Evolutionary conservation across 1,140 invertebrate genomes (phyloP).

Genomic region (Bombus superbus): DNA sequence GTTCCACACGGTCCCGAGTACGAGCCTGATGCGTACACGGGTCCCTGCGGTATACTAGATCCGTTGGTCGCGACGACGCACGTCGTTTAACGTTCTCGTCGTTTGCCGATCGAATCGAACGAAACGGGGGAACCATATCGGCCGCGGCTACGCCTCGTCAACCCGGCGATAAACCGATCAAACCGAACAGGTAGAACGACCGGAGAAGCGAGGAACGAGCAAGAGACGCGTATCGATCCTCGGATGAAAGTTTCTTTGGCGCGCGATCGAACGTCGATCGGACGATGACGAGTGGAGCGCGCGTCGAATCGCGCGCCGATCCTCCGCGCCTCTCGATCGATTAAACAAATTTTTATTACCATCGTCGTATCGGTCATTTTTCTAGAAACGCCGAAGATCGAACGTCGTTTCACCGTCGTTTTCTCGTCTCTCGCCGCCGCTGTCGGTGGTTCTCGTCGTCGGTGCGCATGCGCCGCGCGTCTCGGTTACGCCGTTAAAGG

Average conservation of each 20-base stretch:
- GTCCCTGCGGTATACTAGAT: background rate
- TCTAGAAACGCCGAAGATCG: background rate
- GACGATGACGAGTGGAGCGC: too few relatives aligned
- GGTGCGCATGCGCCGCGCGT: conserved; percentile 21
- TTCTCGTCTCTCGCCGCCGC: background rate
- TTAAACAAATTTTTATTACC: conserved; percentile 35
- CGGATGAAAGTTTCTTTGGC: background rate
- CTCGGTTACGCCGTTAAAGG: conserved; percentile 27
- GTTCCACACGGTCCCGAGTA: conserved; percentile 31
- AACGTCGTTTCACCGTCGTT: background rate
- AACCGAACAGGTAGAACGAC: background rate
- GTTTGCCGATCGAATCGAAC: background rate
- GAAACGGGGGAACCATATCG: background rate
- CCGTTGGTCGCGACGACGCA: background rate
- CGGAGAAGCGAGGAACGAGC: background rate
- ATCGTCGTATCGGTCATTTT: conserved; percentile 2
- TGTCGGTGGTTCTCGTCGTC: background rate
- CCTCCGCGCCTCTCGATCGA: conserved; percentile 7
- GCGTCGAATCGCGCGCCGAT: background rate
- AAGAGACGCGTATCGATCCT: background rate
- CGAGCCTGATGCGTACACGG: background rate
- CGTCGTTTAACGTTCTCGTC: background rate
- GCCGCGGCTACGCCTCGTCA: background rate
- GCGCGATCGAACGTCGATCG: background rate
- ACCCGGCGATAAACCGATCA: background rate